phyloP scores from a whole-genome alignment of 2,797 vertebrate genomes.

The Alfaro cultratus region DNA sequence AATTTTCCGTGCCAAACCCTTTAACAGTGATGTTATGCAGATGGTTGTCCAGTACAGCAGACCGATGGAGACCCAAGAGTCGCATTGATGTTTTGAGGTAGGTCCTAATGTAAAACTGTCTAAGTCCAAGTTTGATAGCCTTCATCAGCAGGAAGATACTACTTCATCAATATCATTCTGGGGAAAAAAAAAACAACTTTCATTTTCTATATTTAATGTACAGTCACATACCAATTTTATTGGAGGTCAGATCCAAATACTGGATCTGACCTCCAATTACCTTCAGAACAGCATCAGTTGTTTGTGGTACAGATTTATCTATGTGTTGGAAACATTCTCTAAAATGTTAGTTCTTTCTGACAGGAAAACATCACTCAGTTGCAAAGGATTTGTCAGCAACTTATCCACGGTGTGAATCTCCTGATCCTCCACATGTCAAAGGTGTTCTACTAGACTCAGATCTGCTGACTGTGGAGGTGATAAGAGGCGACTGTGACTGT shows the following conservation, averaged over 20 bases:
- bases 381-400: not conserved
- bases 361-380: not conserved
- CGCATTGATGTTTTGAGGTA: not conserved
- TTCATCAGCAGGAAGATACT: not conserved
- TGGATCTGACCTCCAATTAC: not conserved
- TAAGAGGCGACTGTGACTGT: no score
- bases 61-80: not conserved
- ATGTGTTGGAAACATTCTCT: not conserved
- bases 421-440: not conserved
- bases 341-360: not conserved
- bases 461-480: not conserved
- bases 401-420: not conserved
- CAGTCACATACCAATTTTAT: not conserved
- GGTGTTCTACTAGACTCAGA: not conserved
- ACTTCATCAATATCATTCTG: not conserved
- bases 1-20: not conserved
- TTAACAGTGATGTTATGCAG: not conserved
- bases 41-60: not conserved
- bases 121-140: not conserved
- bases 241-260: not conserved
- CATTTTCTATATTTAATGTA: not conserved
- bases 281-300: not conserved
- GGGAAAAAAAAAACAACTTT: not conserved
- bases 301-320: not conserved
- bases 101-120: not conserved